phyloP scores from a whole-genome alignment of 1,140 invertebrate species.

The Odontomachus brunneus region DNA sequence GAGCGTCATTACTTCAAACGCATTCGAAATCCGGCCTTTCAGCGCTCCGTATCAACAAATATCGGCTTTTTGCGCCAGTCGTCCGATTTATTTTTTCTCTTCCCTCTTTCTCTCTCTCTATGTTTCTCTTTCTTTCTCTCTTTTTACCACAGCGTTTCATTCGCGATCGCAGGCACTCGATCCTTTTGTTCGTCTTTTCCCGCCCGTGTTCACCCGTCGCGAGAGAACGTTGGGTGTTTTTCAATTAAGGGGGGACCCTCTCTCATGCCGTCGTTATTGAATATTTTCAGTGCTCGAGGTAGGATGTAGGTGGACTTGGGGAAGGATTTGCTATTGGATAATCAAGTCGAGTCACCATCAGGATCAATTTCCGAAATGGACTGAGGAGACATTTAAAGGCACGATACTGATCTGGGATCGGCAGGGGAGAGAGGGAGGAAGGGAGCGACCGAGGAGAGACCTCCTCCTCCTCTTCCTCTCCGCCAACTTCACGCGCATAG shows the following conservation, averaged over 20 bases:
- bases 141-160: too few species aligned
- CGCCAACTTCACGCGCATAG: neutral
- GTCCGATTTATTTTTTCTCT: too few species aligned
- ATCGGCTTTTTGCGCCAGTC: too few species aligned
- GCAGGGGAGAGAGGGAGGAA: neutral
- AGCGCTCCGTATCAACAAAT: too few species aligned
- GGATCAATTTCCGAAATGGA: constrained; percentile 19
- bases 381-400: neutral
- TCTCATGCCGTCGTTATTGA: neutral
- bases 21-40: too few species aligned
- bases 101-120: too few species aligned
- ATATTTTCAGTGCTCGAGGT: neutral
- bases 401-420: neutral
- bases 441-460: too few species aligned
- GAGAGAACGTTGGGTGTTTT: neutral
- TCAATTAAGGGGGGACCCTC: constrained; percentile 2
- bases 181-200: neutral
- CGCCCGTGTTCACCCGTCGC: neutral
- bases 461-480: neutral
- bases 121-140: too few species aligned
- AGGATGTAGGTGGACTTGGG: too few species aligned
- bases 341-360: neutral
- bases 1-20: too few species aligned
- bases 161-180: neutral
- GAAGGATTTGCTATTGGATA: neutral